A percentile compares a stretch with the other conserved stretches of the same genome.
Evolutionary conservation across 2,113 vertebrate species (phyloP).

Genomic region (Oriolus oriolus): DNA sequence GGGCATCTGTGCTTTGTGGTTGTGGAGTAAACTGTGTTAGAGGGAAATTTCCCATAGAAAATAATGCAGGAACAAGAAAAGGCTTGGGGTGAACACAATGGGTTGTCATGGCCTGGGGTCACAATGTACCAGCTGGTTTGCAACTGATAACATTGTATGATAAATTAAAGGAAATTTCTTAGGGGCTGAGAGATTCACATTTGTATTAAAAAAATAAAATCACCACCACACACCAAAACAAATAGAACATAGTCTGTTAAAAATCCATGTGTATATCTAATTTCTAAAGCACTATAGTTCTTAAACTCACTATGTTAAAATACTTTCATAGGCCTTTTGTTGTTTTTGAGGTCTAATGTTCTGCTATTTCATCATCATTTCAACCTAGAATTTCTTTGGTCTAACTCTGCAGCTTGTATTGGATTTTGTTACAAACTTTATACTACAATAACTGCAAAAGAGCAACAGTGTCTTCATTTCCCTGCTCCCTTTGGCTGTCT

Average conservation of each 20-base stretch:
- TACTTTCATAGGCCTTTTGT: not conserved
- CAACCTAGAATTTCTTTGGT: not conserved
- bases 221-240: not conserved
- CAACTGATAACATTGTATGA: not conserved
- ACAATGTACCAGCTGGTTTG: not conserved
- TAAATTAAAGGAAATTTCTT: constrained; percentile 13
- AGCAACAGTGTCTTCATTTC: not conserved
- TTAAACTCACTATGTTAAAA: not conserved
- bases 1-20: not conserved
- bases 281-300: not conserved
- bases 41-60: not conserved
- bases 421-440: not conserved
- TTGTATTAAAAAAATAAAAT: not conserved
- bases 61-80: not conserved
- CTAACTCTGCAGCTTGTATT: not conserved
- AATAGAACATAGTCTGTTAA: not conserved
- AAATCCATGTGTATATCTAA: not conserved
- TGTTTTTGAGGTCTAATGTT: not conserved
- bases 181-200: not conserved
- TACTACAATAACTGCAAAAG: not conserved
- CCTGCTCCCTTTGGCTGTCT: not conserved
- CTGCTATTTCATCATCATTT: not conserved
- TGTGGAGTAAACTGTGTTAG: not conserved
- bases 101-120: not conserved
- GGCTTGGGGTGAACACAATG: not conserved